Conservation (phyloP, 2,797 vertebrate genomes). For the Poecilia wingei region DNA sequence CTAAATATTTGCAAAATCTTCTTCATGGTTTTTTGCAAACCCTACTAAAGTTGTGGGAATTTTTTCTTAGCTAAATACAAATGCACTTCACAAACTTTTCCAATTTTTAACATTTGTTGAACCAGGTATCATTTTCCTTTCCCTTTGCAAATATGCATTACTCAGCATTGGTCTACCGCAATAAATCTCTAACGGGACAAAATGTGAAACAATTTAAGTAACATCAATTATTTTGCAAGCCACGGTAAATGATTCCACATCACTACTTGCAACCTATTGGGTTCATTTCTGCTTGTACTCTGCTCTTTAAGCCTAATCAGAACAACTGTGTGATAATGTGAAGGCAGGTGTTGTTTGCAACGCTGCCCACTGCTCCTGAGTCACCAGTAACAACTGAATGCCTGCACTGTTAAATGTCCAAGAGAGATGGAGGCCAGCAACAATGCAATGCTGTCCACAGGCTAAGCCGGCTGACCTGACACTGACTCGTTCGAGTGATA, state of each 20-base stretch:
- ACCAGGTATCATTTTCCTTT: neutral
- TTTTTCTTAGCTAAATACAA: neutral
- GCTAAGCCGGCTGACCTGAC: constrained; percentile 67
- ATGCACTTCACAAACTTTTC: neutral
- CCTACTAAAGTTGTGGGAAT: neutral
- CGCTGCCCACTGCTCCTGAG: constrained; percentile 65
- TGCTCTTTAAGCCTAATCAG: constrained; percentile 24
- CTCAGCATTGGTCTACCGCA: neutral
- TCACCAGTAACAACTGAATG: constrained; percentile 74
- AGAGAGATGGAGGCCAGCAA: constrained; percentile 62
- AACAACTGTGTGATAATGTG: constrained; percentile 59
- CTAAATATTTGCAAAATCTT: neutral
- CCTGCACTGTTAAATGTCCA: constrained; percentile 67
- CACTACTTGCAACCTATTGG: neutral
- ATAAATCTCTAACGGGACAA: neutral
- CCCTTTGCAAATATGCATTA: neutral
- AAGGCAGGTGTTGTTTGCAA: constrained; percentile 67
- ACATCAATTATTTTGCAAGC: neutral
- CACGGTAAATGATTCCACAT: neutral
- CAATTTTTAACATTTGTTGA: neutral
- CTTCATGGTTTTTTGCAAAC: neutral
- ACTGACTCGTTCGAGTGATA: constrained; percentile 67
- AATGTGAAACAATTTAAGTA: neutral
- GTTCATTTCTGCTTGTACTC: neutral
- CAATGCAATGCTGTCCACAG: constrained; percentile 76